Evolutionary conservation across 2,888 invertebrate species (phyloP), one percentile per base, ranked within the genome.

Genomic region (Cancer borealis): DNA sequence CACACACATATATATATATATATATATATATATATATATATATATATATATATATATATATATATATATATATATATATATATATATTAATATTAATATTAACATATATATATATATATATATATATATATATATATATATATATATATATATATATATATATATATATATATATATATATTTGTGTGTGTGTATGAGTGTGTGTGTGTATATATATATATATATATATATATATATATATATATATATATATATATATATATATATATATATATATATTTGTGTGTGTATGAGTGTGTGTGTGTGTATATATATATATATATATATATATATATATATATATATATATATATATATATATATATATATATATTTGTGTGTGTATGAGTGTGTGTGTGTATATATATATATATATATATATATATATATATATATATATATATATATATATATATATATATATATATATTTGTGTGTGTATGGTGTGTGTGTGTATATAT

Each of bases 381-480:
- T n/a, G n/a, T n/a, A n/a, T n/a, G n/a, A n/a, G n/a, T n/a, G n/a
- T n/a, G n/a, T n/a, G n/a, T n/a, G n/a, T n/a, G n/a, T n/a, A n/a
- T 91, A 91, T 91, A 91, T n/a, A n/a, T n/a, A n/a, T n/a, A n/a
- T n/a, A n/a, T n/a, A n/a, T n/a, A n/a, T n/a, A n/a, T n/a, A n/a
- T n/a, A n/a, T 93, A 92, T 93, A 87, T 93, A 87, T 93, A 92
- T 93, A 92, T 93, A 87, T 92, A 87, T 94, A 88, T 92, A 91
- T 66, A 91, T 91, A 91, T 91, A 66, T 66, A 91, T 66, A 66
- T 91, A 91, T 91, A 91, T 66, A 91, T 91, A 73, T 91, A 91
- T 91, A 46, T 73, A 91, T 92, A 21, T 84, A 49, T 10, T 30
- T 2, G 21, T 47, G 49, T 49, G 47, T 46, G 39, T 8, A 92